Conservation (phyloP, 2,888 invertebrate genomes). For the Odontocolon sp. region DNA sequence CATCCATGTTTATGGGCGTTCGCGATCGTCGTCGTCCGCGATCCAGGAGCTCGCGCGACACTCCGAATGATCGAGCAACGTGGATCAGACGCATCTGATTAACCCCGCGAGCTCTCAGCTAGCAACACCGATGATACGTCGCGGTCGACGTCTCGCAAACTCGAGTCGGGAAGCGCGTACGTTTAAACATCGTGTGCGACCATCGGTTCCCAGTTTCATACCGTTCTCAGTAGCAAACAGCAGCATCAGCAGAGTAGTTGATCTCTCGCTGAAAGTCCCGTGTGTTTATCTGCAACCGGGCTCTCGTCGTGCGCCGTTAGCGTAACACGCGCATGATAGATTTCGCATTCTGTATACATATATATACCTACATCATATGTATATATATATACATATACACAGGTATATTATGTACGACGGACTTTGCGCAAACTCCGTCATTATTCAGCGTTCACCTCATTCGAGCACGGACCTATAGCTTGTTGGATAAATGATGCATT, state of each 20-base stretch:
- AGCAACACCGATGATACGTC: conserved; percentile 33
- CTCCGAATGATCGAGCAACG: conserved; percentile 5
- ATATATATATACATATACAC: too few relatives aligned
- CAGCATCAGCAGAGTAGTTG: too few relatives aligned
- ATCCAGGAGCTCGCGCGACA: conserved; percentile 33
- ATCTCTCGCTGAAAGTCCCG: neutral
- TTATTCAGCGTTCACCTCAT: conserved; percentile 1
- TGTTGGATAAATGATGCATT: too few relatives aligned
- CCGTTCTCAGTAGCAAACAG: neutral
- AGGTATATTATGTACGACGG: neutral
- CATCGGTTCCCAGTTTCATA: neutral
- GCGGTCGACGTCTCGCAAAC: conserved; percentile 3
- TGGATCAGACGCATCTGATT: conserved; percentile 62
- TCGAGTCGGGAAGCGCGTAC: neutral
- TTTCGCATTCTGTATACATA: conserved; percentile 38
- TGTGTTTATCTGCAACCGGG: neutral
- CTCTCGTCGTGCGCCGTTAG: conserved; percentile 48
- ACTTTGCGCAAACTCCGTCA: conserved; percentile 17
- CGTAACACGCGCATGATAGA: conserved; percentile 46
- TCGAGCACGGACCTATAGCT: neutral
- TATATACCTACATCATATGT: neutral
- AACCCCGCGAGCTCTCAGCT: conserved; percentile 53
- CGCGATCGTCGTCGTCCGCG: neutral
- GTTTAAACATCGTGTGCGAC: neutral
- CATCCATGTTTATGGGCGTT: conserved; percentile 1